Evolutionary conservation across 2,888 invertebrate genomes (phyloP).

Genomic region (Nasonia oneida): DNA sequence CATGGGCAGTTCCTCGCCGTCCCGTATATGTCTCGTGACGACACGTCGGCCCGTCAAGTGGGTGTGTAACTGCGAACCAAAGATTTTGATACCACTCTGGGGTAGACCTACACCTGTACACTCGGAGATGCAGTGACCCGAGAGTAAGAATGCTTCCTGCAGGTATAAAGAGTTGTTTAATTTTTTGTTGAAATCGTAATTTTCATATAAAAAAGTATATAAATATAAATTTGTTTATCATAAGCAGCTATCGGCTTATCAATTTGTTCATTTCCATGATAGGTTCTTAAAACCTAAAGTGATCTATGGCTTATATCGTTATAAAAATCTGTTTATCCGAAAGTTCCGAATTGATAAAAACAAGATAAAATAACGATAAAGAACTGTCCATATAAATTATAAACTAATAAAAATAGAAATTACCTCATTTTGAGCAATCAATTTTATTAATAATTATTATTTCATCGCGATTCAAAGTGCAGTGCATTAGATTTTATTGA

Average conservation of each 20-base stretch:
- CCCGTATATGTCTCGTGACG: slow-evolving; percentile 91
- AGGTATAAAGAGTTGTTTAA: slow-evolving; percentile 15
- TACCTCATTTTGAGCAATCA: no score
- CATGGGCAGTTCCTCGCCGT: slow-evolving; percentile 89
- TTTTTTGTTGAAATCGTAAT: not conserved
- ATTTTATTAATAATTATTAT: no score
- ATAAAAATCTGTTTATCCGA: not conserved
- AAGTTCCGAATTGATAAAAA: not conserved
- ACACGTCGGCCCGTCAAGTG: slow-evolving; percentile 94
- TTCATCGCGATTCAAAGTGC: no score
- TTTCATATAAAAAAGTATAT: not conserved
- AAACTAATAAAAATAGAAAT: no score
- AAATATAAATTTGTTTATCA: not conserved
- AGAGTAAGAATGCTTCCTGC: slow-evolving; percentile 86
- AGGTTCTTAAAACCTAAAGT: not conserved
- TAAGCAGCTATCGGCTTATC: not conserved
- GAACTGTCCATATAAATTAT: no score
- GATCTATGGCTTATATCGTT: not conserved
- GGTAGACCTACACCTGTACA: slow-evolving; percentile 95
- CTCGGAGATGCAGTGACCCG: slow-evolving; percentile 94
- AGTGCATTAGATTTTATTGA: not conserved
- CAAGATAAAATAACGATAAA: not conserved
- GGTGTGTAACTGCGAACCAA: slow-evolving; percentile 98
- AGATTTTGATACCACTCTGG: slow-evolving; percentile 91
- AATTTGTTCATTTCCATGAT: not conserved